Conservation (phyloP, 1,140 invertebrate genomes). For the Leguminivora glycinivorella region DNA sequence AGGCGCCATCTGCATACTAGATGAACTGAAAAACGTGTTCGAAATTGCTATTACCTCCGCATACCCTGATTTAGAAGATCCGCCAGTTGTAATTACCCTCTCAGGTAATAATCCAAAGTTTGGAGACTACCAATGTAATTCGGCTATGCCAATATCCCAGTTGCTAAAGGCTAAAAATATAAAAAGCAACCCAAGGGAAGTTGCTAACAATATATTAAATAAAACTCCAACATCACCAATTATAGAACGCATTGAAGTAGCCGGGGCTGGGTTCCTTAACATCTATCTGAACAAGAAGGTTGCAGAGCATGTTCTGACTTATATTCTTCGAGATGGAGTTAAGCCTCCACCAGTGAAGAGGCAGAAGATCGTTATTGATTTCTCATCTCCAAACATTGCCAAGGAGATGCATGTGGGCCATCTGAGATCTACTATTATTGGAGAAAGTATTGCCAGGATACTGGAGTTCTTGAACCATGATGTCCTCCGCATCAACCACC, state of each 20-base stretch:
- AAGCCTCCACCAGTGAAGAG: constrained; percentile 84
- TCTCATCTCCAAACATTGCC: constrained; percentile 99
- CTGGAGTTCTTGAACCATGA: constrained; percentile 96
- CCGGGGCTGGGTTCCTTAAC: constrained; percentile 97
- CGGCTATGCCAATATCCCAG: constrained; percentile 92
- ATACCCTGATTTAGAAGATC: constrained; percentile 87
- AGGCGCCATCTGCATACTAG: constrained; percentile 81
- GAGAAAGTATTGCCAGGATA: constrained; percentile 95
- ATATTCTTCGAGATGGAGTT: constrained; percentile 86
- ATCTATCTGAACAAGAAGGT: constrained; percentile 88
- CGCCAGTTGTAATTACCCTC: constrained; percentile 84
- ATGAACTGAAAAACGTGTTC: constrained; percentile 85
- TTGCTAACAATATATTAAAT: constrained; percentile 89
- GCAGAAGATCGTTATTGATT: constrained; percentile 93
- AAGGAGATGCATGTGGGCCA: constrained; percentile 99
- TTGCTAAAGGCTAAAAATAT: constrained; percentile 82
- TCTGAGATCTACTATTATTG: constrained; percentile 97
- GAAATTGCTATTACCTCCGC: constrained; percentile 84
- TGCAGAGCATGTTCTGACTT: constrained; percentile 82
- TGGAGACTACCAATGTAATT: constrained; percentile 99
- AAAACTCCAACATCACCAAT: constrained; percentile 83
- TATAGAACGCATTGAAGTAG: constrained; percentile 89
- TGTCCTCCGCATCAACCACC: constrained; percentile 95
- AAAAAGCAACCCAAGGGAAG: constrained; percentile 84
- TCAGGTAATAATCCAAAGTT: constrained; percentile 88